Conservation (phyloP, 2,113 vertebrate species). For the Gobio gobio region DNA sequence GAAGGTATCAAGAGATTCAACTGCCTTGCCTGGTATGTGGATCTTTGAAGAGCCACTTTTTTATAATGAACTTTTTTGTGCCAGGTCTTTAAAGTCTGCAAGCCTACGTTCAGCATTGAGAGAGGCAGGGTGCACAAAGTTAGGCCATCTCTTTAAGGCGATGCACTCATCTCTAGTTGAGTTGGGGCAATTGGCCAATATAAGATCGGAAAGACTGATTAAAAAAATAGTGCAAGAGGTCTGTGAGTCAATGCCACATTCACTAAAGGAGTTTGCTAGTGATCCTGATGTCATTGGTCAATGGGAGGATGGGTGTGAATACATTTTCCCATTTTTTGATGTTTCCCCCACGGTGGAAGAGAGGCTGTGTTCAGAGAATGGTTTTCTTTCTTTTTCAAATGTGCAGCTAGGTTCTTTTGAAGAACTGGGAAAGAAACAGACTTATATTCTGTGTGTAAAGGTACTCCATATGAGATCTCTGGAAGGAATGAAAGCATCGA, state of each 20-base stretch:
- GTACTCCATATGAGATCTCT: neutral
- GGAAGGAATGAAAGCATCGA: neutral
- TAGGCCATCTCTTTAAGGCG: neutral
- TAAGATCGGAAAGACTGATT: neutral
- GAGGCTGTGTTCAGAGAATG: neutral
- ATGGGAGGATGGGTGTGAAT: neutral
- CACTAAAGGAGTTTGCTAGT: neutral
- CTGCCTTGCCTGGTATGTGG: neutral
- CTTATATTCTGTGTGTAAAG: neutral
- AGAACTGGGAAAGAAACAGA: neutral
- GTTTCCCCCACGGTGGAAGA: neutral
- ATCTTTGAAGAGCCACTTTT: neutral
- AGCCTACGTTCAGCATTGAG: too few species aligned
- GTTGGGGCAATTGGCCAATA: too few species aligned
- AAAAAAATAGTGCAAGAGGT: neutral
- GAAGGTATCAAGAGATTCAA: neutral
- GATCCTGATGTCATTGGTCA: neutral
- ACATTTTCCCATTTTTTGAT: neutral
- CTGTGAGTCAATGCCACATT: neutral
- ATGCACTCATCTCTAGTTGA: too few species aligned
- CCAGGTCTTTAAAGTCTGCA: too few species aligned
- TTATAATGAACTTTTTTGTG: neutral
- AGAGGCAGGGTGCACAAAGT: neutral
- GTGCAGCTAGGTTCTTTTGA: neutral
- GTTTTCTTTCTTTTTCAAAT: neutral